Evolutionary conservation across 2,888 invertebrate species (phyloP), one percentile per base, ranked within the genome.

Genomic region (Torymus aiolomorphi): DNA sequence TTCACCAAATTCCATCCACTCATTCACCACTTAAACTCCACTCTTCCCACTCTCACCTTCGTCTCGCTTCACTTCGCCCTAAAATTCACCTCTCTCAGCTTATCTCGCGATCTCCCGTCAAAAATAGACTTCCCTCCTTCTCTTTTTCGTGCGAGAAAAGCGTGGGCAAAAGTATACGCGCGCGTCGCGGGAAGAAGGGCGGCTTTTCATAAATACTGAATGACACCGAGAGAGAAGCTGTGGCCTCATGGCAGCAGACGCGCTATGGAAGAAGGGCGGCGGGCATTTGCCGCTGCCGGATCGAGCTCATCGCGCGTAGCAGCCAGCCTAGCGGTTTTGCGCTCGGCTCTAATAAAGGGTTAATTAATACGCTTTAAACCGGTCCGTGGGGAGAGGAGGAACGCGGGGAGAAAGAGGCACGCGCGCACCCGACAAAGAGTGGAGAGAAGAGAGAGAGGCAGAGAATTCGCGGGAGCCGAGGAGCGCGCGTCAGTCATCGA

Each of bases 291-390:
- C 75, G 83, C 81, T 82, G 83, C 82, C 84, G 86, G 87, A 87
- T 87, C 87, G 84, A 85, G 87, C 88, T 88, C 89, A 87, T 87
- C 88, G 85, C 87, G 83, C 42, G 42, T 5, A 8, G 8, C 42
- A 42, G 42, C 85, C 87, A 86, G 84, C 85, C 86, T 84, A 84
- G 88, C 84, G 87, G 88, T 88, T 89, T 89, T 87, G 42, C 88
- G 84, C 86, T 84, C 83, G 86, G 85, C 86, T 87, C 87, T 88
- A 88, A 89, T 89, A 89, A 89, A 90, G 89, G 88, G 89, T 89
- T 90, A 89, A 90, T 89, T 90, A 89, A 89, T 89, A 89, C 87
- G 88, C 88, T 89, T 89, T 87, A 88, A 89, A 89, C 87, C 86
- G 86, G 78, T 76, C 80, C 81, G 52, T 62, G 77, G 78, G 82